Evolutionary conservation across 2,888 invertebrate species (phyloP).

Genomic region (Venusia cambrica): DNA sequence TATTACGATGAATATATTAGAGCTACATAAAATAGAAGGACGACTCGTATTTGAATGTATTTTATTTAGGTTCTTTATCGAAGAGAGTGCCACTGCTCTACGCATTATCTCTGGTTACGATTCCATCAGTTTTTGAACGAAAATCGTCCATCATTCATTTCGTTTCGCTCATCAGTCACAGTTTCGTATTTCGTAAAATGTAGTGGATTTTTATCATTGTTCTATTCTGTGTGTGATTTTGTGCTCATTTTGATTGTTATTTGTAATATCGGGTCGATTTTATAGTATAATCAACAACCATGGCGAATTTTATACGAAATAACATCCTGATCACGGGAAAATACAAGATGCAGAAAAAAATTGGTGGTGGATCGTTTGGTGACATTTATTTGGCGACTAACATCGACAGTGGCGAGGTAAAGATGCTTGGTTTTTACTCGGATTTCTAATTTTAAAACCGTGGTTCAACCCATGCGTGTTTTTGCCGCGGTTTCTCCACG

Average conservation of each 20-base stretch:
- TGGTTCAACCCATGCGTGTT: slow-evolving; percentile 30
- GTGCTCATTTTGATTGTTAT: slow-evolving; percentile 45
- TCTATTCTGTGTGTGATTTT: slow-evolving; percentile 54
- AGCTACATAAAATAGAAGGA: too few relatives aligned
- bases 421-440: slow-evolving; percentile 27
- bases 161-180: slow-evolving; percentile 39
- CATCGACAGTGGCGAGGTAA: slow-evolving; percentile 94
- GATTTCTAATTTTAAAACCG: slow-evolving; percentile 20
- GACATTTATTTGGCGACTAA: slow-evolving; percentile 99
- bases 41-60: too few relatives aligned
- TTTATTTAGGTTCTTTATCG: too few relatives aligned
- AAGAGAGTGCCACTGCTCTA: too few relatives aligned
- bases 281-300: slow-evolving; percentile 40
- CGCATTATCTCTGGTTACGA: too few relatives aligned
- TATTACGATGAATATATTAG: too few relatives aligned
- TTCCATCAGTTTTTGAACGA: slow-evolving; percentile 45
- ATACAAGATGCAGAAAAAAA: slow-evolving; percentile 97
- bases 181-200: slow-evolving; percentile 60
- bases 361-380: slow-evolving; percentile 99
- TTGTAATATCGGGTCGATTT: slow-evolving; percentile 39
- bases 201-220: slow-evolving; percentile 56
- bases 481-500: slow-evolving; percentile 34
- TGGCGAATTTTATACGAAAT: slow-evolving; percentile 45
- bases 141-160: slow-evolving; percentile 36
- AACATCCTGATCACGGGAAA: slow-evolving; percentile 95